These are phyloP conservation scores for Nanger granti DNA, from an alignment of 2,113 vertebrate species.

Conservation along the genomic window DNA sequence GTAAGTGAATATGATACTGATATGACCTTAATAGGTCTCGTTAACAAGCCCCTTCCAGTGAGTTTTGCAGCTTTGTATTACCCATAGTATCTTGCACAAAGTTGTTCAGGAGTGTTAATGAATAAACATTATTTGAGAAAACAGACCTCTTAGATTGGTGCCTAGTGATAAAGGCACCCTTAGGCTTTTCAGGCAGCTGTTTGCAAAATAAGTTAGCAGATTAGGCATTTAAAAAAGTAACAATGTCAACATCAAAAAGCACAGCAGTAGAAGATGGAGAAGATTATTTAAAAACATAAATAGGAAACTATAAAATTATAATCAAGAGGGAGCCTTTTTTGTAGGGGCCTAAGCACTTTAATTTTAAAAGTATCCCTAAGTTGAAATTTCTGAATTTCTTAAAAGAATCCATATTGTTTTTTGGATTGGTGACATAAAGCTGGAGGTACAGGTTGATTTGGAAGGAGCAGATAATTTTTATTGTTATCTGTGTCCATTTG, in stretches of 20 bases:
- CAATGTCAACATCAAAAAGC: background rate
- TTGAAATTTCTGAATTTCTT: conserved; percentile 24
- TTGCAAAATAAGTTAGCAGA: background rate
- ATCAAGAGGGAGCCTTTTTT: background rate
- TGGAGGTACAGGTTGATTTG: background rate
- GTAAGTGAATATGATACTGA: background rate
- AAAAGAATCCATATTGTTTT: background rate
- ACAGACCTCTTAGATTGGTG: conserved; percentile 9
- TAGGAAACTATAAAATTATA: background rate
- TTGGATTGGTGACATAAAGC: background rate
- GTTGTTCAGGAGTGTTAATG: background rate
- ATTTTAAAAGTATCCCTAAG: background rate
- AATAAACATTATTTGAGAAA: conserved; percentile 22
- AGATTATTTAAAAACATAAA: background rate
- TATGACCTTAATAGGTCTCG: background rate
- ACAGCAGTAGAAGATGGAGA: background rate
- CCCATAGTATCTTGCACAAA: background rate
- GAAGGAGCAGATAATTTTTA: background rate
- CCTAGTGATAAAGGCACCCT: background rate
- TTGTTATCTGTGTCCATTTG: background rate
- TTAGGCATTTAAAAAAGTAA: background rate
- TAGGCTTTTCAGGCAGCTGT: background rate
- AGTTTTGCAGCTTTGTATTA: background rate
- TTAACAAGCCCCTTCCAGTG: background rate
- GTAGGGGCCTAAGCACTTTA: background rate